A percentile compares a stretch with the other conserved stretches of the same genome.
Evolutionary conservation across 2,797 vertebrate genomes (phyloP).

Genomic region (Neopelma chrysocephalum): DNA sequence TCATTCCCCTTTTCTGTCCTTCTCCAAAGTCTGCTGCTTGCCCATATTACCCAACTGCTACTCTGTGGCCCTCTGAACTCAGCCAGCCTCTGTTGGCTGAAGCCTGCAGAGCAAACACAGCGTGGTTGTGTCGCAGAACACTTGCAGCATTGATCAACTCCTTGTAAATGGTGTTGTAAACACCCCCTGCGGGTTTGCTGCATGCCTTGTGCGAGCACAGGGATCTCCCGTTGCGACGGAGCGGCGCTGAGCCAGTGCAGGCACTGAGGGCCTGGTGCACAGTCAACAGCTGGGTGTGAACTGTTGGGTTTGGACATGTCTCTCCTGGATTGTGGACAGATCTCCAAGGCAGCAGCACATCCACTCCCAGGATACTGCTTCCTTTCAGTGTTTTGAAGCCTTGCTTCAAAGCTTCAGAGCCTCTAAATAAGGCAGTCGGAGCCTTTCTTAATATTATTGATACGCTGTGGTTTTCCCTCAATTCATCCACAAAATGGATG

Average conservation of each 20-base stretch:
- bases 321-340: neutral
- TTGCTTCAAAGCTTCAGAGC: neutral
- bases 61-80: neutral
- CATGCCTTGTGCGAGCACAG: accelerated
- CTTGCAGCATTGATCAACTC: neutral
- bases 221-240: neutral
- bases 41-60: neutral
- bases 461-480: neutral
- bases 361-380: neutral
- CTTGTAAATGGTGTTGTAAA: neutral
- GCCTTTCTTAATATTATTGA: neutral
- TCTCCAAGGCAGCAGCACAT: constrained; percentile 4
- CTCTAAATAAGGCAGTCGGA: neutral
- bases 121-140: neutral
- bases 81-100: neutral
- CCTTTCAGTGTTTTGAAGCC: neutral
- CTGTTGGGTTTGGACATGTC: neutral
- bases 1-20: neutral
- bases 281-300: neutral
- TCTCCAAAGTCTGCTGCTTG: neutral
- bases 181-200: neutral
- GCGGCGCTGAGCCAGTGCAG: too few relatives aligned
- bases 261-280: neutral
- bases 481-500: neutral
- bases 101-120: neutral